phyloP scores from a whole-genome alignment of 2,797 vertebrate species.

The Alcedo quadribrachys region DNA sequence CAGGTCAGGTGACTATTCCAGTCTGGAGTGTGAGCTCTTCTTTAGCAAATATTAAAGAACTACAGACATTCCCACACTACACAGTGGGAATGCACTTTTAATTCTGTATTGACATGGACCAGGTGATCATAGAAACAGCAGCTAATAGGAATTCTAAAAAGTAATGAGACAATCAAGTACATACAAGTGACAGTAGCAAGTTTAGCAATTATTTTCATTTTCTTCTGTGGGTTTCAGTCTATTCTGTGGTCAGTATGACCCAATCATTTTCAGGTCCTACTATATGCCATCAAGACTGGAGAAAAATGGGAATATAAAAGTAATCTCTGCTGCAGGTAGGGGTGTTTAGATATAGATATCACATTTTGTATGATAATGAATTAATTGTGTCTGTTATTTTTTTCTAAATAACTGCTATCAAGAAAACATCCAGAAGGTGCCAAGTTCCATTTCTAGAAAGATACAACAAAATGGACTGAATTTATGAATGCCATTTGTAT shows the following conservation, averaged over 20 bases:
- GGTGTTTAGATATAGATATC: constrained; percentile 56
- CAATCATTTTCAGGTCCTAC: constrained; percentile 43
- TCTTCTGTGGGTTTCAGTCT: constrained; percentile 23
- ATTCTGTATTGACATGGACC: neutral
- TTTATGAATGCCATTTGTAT: constrained; percentile 59
- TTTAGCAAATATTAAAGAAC: accelerated
- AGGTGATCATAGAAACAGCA: neutral
- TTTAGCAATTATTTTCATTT: constrained; percentile 23
- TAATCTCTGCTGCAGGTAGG: constrained; percentile 43
- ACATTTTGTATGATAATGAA: constrained; percentile 39
- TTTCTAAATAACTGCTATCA: constrained; percentile 47
- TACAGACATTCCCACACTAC: accelerated
- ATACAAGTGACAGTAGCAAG: neutral
- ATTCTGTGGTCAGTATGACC: constrained; percentile 12
- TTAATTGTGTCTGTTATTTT: constrained; percentile 17
- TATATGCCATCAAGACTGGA: constrained; percentile 5
- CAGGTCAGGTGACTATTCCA: neutral
- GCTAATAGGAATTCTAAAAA: neutral
- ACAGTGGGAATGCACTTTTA: neutral
- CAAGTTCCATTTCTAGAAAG: constrained; percentile 4
- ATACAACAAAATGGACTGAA: constrained; percentile 2
- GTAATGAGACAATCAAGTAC: neutral
- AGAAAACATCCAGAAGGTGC: constrained; percentile 2
- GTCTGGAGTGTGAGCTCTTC: neutral
- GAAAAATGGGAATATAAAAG: constrained; percentile 38